Base-by-base conservation (phyloP, 2,888 invertebrate genomes). In the Thysanoteuthis rhombus region DNA sequence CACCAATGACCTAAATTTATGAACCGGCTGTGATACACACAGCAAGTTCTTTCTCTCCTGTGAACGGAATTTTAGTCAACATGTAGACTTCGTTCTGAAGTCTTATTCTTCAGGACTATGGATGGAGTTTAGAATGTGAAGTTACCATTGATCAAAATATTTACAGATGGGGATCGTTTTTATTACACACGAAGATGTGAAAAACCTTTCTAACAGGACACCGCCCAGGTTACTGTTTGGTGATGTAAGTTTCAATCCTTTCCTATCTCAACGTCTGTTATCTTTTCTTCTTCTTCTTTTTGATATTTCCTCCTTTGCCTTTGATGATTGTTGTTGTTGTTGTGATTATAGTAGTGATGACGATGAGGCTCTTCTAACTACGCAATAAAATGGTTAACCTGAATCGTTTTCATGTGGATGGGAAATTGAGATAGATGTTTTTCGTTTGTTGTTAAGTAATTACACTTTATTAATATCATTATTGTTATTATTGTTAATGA, bases 181-280 rank as follows among this genome's bases (percentile, higher is more conserved):
- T 40, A 92, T 92, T n/a, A 92, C 92, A 39, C 92, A 92, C 92
- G 92, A 92, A 92, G 92, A 92, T 92, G 92, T 92, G 45, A 92
- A 92, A 45, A 45, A 32, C 38, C 3, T 92, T 19, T 28, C 92
- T 45, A 92, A 32, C 19, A 38, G 45, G 92, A 92, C 92, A 92
- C 42, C 32, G 39, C 45, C 42, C 42, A 92, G 40, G 28, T 19
- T 92, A 40, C 92, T 92, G 92, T 42, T 38, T 92, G 92, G 92
- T 92, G 92, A 92, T 92, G 92, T 92, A 92, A 92, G 92, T 92
- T 92, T 90, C 28, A 39, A 25, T 90, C 22, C 16, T 90, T 90
- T 6, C 28, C 28, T 40, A 45, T 45, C 6, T n/a, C 6, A 38
- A 3, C 42, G n/a, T n/a, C n/a, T n/a, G n/a, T n/a, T n/a, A n/a